A percentile compares a stretch with the other conserved stretches of the same genome.
Evolutionary conservation across 2,888 invertebrate genomes (phyloP).

Genomic region (Lithosia quadra): DNA sequence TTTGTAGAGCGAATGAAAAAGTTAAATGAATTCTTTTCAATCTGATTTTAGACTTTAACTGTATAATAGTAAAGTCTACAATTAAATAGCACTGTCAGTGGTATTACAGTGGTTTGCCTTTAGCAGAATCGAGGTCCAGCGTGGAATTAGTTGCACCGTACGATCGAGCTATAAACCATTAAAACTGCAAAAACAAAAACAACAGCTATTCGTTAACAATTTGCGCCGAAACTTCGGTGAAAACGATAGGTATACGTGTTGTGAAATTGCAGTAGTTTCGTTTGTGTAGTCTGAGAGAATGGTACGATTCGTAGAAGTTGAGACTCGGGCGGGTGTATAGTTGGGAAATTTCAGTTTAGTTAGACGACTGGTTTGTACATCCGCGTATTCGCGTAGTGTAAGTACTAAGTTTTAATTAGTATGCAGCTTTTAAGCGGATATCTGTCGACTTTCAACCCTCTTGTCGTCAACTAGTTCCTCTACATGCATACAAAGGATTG

Average conservation of each 20-base stretch:
- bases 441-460: not conserved
- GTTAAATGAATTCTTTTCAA: no score
- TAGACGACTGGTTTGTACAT: not conserved
- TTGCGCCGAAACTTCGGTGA: not conserved
- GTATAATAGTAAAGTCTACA: no score
- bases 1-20: no score
- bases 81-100: no score
- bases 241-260: not conserved
- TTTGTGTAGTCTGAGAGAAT: not conserved
- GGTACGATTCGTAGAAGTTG: no score
- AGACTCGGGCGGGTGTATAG: not conserved
- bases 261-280: not conserved
- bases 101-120: no score
- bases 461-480: not conserved
- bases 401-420: constrained; percentile 1
- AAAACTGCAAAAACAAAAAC: not conserved
- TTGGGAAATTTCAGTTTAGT: not conserved
- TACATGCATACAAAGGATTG: not conserved
- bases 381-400: not conserved
- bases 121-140: no score
- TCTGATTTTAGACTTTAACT: no score
- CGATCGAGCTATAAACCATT: not conserved
- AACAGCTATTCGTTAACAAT: not conserved
- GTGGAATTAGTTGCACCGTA: no score
- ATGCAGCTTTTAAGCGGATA: not conserved